Evolutionary conservation across 1,140 invertebrate species (phyloP), one percentile per base, ranked within the genome.

Genomic region (Popillia japonica): DNA sequence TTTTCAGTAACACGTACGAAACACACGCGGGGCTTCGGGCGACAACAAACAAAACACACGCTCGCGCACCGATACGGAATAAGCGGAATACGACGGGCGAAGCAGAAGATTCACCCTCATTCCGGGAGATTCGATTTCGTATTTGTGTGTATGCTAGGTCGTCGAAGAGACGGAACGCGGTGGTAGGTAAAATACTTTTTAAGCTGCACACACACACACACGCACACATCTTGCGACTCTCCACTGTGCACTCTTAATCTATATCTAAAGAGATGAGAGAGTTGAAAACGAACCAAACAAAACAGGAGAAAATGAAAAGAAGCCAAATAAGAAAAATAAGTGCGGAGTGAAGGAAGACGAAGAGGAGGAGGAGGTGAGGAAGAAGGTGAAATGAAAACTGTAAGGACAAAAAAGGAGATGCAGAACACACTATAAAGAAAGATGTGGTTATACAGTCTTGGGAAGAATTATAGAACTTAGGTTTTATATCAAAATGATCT

Each of bases 201-300:
- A 55, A 55, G 34, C 11, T 40, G 64, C 17, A 6, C 27, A 34
- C 27, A 34, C 27, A 34, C 27, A 34, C 27, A 34, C 27, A 34
- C 27, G 1, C 27, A 34, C 4, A 34, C 27, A 34, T 34, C 27
- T 34, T n/a, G 48, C 48, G 48, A 55, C 48, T 55, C 48, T 55
- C 48, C 48, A 17, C 48, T 17, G 48, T 7, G 48, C 48, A n/a
- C 48, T 14, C 48, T 55, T 55, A 55, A 55, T 55, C 48, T 55
- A 55, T n/a, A 55, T 55, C 48, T 55, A 55, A 55, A 55, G 48
- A 55, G 48, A 55, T 55, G 48, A 55, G 48, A 55, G 48, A 55
- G 14, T 55, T n/a, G 48, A 55, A 55, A 55, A 55, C 48, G 48
- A 55, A 55, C 48, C 48, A n/a, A 55, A 55, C 48, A 55, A 55